Conservation (phyloP, 2,113 vertebrate species). For the Macroglossus sobrinus region DNA sequence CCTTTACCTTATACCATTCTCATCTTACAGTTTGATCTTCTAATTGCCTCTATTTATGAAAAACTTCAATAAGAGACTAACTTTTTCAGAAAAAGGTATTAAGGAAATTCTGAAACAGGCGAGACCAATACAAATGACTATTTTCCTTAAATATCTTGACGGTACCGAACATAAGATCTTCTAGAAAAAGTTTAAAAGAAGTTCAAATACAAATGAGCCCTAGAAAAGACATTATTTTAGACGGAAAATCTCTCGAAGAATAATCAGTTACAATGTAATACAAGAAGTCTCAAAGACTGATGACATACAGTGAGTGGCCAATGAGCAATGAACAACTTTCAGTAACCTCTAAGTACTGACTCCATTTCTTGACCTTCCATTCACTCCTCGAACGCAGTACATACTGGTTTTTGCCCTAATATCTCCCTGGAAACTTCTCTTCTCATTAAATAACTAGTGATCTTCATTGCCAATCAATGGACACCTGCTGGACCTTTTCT, state of each 20-base stretch:
- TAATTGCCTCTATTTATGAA: not conserved
- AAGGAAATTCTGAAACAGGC: not conserved
- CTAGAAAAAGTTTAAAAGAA: conserved; percentile 3
- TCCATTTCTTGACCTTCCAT: not conserved
- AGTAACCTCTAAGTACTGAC: not conserved
- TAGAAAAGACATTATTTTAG: not conserved
- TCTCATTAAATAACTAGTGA: not conserved
- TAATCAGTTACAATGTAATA: not conserved
- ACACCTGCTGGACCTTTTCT: not conserved
- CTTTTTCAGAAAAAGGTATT: not conserved
- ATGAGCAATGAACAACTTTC: not conserved
- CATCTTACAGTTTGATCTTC: not conserved
- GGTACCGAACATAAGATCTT: not conserved
- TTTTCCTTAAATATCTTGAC: not conserved
- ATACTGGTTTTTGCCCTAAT: not conserved
- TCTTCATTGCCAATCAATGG: not conserved
- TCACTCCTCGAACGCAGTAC: not conserved
- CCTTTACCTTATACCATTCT: not conserved
- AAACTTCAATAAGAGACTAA: not conserved
- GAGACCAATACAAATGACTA: not conserved
- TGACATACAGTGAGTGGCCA: not conserved
- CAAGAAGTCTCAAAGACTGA: not conserved
- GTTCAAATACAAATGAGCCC: not conserved
- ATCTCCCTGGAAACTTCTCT: not conserved
- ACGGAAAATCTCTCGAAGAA: not conserved